Conservation (phyloP, 2,888 invertebrate species). For the Oxyscelio sp. region DNA sequence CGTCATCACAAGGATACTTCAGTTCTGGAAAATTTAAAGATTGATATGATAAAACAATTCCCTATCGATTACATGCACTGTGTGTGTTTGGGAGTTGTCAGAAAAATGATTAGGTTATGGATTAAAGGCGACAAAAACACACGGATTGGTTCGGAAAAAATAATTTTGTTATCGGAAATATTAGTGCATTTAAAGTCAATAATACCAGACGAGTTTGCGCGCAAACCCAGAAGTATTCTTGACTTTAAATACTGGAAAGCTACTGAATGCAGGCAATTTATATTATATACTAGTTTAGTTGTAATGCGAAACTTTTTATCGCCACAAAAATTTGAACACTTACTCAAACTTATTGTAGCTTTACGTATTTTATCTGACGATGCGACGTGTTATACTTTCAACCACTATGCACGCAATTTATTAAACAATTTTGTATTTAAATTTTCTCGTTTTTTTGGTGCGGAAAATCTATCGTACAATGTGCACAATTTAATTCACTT, state of each 20-base stretch:
- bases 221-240: neutral
- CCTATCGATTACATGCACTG: conserved; percentile 13
- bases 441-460: conserved; percentile 1
- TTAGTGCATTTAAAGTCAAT: too few species aligned
- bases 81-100: neutral
- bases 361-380: conserved; percentile 70
- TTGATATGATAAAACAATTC: conserved; percentile 13
- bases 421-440: conserved; percentile 44
- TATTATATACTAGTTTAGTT: conserved; percentile 77
- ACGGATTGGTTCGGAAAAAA: neutral
- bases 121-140: neutral
- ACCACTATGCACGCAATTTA: conserved; percentile 38
- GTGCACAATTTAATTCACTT: neutral
- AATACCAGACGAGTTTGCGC: conserved; percentile 7
- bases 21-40: neutral
- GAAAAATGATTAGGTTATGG: conserved; percentile 2
- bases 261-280: conserved; percentile 76
- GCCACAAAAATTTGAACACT: conserved; percentile 70
- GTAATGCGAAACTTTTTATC: conserved; percentile 71
- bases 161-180: neutral
- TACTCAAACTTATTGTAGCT: conserved; percentile 72
- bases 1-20: neutral
- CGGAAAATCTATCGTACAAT: neutral
- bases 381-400: conserved; percentile 18
- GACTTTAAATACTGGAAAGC: conserved; percentile 73